Percentiles rank a stretch among this genome's conserved stretches.
These are phyloP conservation scores for Rhopalosiphum maidis DNA, from an alignment of 1,140 invertebrate genomes.

Conservation along the genomic window DNA sequence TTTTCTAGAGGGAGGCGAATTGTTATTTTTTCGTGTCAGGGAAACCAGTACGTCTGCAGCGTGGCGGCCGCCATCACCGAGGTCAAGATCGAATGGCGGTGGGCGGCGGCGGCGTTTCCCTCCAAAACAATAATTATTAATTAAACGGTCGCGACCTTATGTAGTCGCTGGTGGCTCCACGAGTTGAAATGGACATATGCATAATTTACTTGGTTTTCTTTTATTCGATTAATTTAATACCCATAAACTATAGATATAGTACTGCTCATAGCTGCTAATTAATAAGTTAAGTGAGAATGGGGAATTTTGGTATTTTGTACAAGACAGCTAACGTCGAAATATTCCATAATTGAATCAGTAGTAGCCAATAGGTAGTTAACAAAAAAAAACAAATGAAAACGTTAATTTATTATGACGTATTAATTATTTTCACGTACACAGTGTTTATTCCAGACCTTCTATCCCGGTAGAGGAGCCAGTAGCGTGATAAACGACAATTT, in stretches of 20 bases:
- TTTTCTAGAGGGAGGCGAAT: not conserved
- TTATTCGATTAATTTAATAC: not conserved
- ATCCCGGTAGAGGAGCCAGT: too few species aligned
- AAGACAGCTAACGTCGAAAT: not conserved
- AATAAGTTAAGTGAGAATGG: not conserved
- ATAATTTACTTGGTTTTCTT: not conserved
- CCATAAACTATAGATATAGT: not conserved
- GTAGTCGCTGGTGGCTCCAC: not conserved
- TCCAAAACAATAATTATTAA: slow-evolving; percentile 44
- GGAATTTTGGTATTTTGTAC: not conserved
- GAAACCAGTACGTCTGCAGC: slow-evolving; percentile 29
- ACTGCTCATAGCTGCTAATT: not conserved
- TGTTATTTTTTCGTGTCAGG: slow-evolving; percentile 18
- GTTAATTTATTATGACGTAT: too few species aligned
- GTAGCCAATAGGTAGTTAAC: too few species aligned
- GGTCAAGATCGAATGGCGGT: slow-evolving; percentile 37
- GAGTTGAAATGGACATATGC: not conserved
- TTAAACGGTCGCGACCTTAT: not conserved
- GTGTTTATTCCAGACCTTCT: too few species aligned
- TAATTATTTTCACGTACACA: too few species aligned
- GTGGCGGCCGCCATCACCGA: not conserved
- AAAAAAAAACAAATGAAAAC: too few species aligned
- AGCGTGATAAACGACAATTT: too few species aligned
- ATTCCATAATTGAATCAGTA: not conserved
- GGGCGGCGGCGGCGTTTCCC: slow-evolving; percentile 19